Percentiles rank a stretch among this genome's conserved stretches.
Evolutionary conservation across 2,888 invertebrate species (phyloP).

Genomic region (Chirona hameri): DNA sequence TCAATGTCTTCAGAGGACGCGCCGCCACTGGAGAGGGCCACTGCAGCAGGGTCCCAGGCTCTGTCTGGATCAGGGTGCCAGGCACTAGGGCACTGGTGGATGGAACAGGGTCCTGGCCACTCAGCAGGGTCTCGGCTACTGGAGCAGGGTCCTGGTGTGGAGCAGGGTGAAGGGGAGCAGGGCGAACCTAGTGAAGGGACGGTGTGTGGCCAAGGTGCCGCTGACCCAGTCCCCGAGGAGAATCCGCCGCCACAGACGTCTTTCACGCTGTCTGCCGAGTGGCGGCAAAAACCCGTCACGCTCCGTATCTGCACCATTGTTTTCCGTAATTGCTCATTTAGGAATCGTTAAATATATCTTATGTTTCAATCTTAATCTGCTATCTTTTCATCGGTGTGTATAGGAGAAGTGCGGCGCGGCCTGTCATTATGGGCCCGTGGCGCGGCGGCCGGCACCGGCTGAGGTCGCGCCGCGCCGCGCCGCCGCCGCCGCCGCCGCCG

Average conservation of each 20-base stretch:
- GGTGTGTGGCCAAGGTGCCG: background rate
- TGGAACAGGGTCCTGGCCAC: too few relatives aligned
- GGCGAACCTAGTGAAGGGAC: background rate
- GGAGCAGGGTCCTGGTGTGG: too few relatives aligned
- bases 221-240: background rate
- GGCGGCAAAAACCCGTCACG: background rate
- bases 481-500: background rate
- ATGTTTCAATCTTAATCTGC: conserved; percentile 22
- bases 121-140: too few relatives aligned
- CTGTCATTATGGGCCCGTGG: background rate
- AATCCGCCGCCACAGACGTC: background rate
- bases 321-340: conserved; percentile 12
- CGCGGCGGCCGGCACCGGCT: background rate
- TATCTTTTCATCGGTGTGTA: conserved; percentile 9
- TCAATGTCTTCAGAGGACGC: background rate
- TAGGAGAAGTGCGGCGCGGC: background rate
- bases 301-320: background rate
- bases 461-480: background rate
- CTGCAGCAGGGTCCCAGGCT: background rate
- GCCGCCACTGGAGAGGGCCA: background rate
- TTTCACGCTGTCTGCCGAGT: background rate
- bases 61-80: background rate
- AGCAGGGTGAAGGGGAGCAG: too few relatives aligned
- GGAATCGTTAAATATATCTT: conserved; percentile 9
- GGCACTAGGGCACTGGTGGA: too few relatives aligned